Conservation (phyloP, 2,113 vertebrate species). For the Manacus vitellinus region DNA sequence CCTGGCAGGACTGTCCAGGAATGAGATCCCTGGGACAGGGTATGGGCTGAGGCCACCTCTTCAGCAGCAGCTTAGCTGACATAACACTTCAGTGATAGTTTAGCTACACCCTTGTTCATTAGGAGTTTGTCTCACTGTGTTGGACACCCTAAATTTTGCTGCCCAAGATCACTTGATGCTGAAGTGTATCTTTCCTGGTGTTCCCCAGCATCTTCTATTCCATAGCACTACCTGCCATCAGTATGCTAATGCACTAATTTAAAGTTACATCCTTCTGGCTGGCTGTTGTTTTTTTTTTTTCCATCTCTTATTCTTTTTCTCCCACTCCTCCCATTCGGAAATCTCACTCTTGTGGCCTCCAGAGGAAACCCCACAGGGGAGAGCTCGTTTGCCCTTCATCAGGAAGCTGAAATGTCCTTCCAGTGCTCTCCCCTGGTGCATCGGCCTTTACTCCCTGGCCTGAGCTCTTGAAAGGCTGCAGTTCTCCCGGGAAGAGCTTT, state of each 20-base stretch:
- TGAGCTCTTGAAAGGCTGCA: not conserved
- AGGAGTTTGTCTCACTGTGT: not conserved
- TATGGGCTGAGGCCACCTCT: no score
- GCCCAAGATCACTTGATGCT: not conserved
- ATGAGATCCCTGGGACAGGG: no score
- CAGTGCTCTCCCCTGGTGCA: not conserved
- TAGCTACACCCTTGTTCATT: not conserved
- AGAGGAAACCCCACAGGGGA: not conserved
- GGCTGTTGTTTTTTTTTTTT: not conserved
- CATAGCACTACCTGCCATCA: not conserved
- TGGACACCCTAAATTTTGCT: not conserved
- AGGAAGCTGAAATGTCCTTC: not conserved
- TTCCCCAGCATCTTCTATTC: not conserved
- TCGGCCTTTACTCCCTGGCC: slow-evolving; percentile 35
- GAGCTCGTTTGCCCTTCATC: not conserved
- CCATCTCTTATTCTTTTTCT: not conserved
- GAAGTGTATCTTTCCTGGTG: not conserved
- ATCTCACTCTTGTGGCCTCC: not conserved
- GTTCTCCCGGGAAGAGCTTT: slow-evolving; percentile 18
- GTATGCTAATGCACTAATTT: not conserved
- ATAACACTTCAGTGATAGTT: not conserved
- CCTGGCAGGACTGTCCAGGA: not conserved
- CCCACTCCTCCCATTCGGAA: not conserved
- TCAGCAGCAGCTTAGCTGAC: not conserved
- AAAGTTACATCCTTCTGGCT: not conserved